A percentile compares a stretch with the other conserved stretches of the same genome.
phyloP scores from a whole-genome alignment of 2,797 vertebrate genomes.

The Intellagama lesueurii region DNA sequence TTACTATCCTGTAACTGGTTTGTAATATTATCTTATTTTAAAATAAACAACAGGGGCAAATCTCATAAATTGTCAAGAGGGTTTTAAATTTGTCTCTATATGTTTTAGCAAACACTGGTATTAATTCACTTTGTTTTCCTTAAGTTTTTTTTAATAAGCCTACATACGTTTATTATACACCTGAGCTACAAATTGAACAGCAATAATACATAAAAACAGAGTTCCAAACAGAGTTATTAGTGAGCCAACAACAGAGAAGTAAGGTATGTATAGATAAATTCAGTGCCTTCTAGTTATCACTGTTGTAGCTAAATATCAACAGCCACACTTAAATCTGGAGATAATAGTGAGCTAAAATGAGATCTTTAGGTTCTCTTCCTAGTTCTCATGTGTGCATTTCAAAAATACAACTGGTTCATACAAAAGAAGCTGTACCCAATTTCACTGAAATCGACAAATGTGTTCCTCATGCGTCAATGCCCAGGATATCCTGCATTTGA shows the following conservation, averaged over 20 bases:
- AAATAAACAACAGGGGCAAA: not conserved
- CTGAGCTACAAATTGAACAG: not conserved
- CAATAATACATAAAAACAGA: not conserved
- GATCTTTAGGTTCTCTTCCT: not conserved
- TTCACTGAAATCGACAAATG: slow-evolving; percentile 29
- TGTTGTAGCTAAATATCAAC: not conserved
- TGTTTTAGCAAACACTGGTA: not conserved
- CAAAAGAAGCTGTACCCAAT: slow-evolving; percentile 32
- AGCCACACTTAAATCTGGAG: not conserved
- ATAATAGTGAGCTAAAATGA: slow-evolving; percentile 13
- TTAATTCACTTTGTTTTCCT: not conserved
- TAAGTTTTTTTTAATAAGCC: not conserved
- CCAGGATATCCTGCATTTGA: slow-evolving; percentile 40
- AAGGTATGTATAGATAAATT: slow-evolving; percentile 19
- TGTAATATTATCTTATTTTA: not conserved
- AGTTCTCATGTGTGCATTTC: not conserved
- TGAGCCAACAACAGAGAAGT: not conserved
- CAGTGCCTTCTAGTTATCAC: not conserved
- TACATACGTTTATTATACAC: not conserved
- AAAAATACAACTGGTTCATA: slow-evolving; percentile 12
- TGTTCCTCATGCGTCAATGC: not conserved
- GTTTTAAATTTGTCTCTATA: slow-evolving; percentile 1
- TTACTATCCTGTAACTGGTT: rapidly evolving
- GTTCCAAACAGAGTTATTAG: slow-evolving; percentile 12
- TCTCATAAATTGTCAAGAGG: not conserved